These are phyloP conservation scores for Conopomorpha cramerella DNA, from an alignment of 1,140 invertebrate species.

Conservation along the genomic window DNA sequence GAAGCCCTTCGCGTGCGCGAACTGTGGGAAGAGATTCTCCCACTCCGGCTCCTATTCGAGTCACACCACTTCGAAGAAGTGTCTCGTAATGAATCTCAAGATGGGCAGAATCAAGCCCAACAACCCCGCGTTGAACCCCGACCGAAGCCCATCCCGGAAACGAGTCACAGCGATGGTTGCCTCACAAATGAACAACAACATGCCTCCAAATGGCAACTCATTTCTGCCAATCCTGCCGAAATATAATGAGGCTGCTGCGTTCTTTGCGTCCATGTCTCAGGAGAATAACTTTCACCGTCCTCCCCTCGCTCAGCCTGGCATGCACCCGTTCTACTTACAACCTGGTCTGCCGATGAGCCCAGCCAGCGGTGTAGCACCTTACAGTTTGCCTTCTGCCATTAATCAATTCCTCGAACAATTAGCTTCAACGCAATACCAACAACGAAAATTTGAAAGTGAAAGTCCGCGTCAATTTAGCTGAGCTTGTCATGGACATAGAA, in stretches of 20 bases:
- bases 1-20: slow-evolving; percentile 96
- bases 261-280: slow-evolving; percentile 60
- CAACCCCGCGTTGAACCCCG: slow-evolving; percentile 56
- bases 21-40: slow-evolving; percentile 98
- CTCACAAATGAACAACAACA: slow-evolving; percentile 59
- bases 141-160: slow-evolving; percentile 51
- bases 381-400: slow-evolving; percentile 65
- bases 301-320: slow-evolving; percentile 46
- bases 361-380: slow-evolving; percentile 57
- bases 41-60: slow-evolving; percentile 99
- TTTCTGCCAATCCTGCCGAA: slow-evolving; percentile 75
- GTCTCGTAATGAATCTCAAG: slow-evolving; percentile 89
- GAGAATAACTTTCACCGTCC: slow-evolving; percentile 51
- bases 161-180: slow-evolving; percentile 48
- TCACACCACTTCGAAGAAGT: slow-evolving; percentile 99
- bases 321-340: slow-evolving; percentile 65
- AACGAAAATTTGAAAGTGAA: slow-evolving; percentile 34
- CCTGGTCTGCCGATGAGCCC: slow-evolving; percentile 58
- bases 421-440: slow-evolving; percentile 51
- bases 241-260: slow-evolving; percentile 66
- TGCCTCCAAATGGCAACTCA: slow-evolving; percentile 59
- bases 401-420: slow-evolving; percentile 70
- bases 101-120: slow-evolving; percentile 66
- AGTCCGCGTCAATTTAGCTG: slow-evolving; percentile 46
- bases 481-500: slow-evolving; percentile 69